Base-by-base conservation (phyloP, 2,113 vertebrate species). In the Bostrychus sinensis region DNA sequence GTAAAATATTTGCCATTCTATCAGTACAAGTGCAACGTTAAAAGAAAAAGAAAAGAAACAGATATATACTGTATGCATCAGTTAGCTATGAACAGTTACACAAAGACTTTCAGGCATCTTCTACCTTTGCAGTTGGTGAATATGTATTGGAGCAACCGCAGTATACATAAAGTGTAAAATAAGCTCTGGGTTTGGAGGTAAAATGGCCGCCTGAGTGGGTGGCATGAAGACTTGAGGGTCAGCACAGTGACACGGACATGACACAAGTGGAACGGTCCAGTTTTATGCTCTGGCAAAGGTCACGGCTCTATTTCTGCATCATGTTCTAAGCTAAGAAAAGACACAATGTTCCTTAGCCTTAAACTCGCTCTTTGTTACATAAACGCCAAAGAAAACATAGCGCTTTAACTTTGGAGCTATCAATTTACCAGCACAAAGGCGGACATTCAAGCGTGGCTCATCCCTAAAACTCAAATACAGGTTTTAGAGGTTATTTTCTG, bases 121-220 rank as follows among this genome's bases (percentile, higher is more conserved):
- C n/a, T n/a, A n/a, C n/a, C n/a, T n/a, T n/a, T n/a, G n/a, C n/a
- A n/a, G n/a, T n/a, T n/a, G n/a, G n/a, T n/a, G n/a, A n/a, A n/a
- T n/a, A n/a, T n/a, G n/a, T n/a, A n/a, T n/a, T n/a, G n/a, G n/a
- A n/a, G n/a, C n/a, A n/a, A n/a, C n/a, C n/a, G n/a, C n/a, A n/a
- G n/a, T n/a, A n/a, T n/a, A n/a, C n/a, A n/a, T n/a, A n/a, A n/a
- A n/a, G n/a, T n/a, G n/a, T n/a, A n/a, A n/a, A n/a, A n/a, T n/a
- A 12, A 59, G 22, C 65, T 70, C 8, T 42, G 16, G 32, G 42
- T 20, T 56, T 34, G 3, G 23, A 61, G 66, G 63, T 9, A 12
- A 67, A 62, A 66, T 58, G 60, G 69, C 43, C 43, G 64, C 51
- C 38, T 38, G 72, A 64, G 70, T 72, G 58, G 66, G 61, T 20